Evolutionary conservation across 2,797 vertebrate species (phyloP).

Genomic region (Lepilemur ruficaudatus): DNA sequence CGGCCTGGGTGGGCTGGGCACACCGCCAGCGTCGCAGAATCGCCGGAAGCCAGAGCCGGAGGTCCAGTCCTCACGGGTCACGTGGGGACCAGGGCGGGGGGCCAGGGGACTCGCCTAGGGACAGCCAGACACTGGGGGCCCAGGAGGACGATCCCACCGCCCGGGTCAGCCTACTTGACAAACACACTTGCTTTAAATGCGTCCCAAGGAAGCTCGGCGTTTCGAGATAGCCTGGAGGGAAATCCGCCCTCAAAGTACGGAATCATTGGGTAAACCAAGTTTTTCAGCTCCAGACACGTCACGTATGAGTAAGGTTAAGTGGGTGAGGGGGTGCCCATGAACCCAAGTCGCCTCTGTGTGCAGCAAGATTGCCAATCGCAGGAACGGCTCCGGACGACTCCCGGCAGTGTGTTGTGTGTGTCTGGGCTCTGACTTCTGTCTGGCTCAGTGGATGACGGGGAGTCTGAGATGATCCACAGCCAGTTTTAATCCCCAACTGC

Average conservation of each 20-base stretch:
- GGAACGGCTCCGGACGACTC: background rate
- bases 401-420: fast-evolving
- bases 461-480: background rate
- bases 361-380: background rate
- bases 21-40: fast-evolving
- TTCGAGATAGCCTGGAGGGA: background rate
- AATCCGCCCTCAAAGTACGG: background rate
- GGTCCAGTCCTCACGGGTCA: background rate
- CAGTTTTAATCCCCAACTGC: background rate
- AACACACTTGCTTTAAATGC: background rate
- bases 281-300: background rate
- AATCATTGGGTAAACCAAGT: background rate
- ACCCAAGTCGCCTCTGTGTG: background rate
- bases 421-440: background rate
- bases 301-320: background rate
- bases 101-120: background rate
- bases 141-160: background rate
- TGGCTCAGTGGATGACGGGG: background rate
- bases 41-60: background rate
- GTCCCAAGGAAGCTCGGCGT: background rate
- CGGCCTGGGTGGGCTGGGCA: background rate
- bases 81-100: background rate
- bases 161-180: background rate
- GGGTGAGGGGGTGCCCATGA: background rate
- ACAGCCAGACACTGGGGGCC: background rate